Percentiles rank a stretch among this genome's conserved stretches.
Conservation (phyloP, 2,797 vertebrate genomes). For the Cottoperca gobio region DNA sequence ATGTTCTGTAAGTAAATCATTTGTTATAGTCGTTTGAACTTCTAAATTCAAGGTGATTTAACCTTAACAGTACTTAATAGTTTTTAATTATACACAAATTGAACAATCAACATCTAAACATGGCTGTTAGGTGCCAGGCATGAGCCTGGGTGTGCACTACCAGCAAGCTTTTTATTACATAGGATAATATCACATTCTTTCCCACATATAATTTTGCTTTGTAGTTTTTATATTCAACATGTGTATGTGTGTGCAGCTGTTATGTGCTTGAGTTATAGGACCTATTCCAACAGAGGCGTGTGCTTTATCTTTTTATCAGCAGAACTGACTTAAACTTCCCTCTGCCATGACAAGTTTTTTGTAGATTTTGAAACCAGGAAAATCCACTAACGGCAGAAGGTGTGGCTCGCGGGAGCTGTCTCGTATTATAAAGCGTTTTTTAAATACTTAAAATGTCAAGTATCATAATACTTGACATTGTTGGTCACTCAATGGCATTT, state of each 20-base stretch:
- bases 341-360: neutral
- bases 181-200: neutral
- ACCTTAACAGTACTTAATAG: neutral
- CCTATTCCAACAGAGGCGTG: neutral
- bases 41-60: neutral
- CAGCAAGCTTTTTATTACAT: neutral
- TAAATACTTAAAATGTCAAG: too few relatives aligned
- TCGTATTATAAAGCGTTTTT: too few relatives aligned
- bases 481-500: too few relatives aligned
- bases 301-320: neutral
- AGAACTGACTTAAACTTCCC: neutral
- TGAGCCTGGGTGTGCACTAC: neutral
- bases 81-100: neutral
- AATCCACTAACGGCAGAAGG: conserved; percentile 4
- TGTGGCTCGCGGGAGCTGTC: neutral
- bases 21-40: neutral
- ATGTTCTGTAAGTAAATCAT: neutral
- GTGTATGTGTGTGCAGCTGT: neutral
- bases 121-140: neutral
- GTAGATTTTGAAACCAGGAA: neutral
- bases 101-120: neutral
- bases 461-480: too few relatives aligned
- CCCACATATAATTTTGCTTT: neutral
- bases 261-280: neutral
- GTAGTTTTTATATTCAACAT: neutral